phyloP scores from a whole-genome alignment of 2,888 invertebrate genomes.

The Lottia scabra region DNA sequence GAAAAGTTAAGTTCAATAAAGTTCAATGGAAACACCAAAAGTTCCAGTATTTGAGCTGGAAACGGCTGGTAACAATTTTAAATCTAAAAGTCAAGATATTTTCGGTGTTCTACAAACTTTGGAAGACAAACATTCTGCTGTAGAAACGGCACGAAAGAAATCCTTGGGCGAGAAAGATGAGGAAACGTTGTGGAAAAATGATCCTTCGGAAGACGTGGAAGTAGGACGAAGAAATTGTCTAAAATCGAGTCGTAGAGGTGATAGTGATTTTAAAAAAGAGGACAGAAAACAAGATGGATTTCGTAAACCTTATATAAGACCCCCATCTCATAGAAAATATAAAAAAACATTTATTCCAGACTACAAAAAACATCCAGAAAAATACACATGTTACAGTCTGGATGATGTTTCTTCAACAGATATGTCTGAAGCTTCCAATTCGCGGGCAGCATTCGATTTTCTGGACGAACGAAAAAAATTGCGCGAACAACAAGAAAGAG shows the following conservation, averaged over 20 bases:
- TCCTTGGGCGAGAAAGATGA: constrained; percentile 31
- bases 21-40: too few species aligned
- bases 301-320: not conserved
- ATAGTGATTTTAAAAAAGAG: constrained; percentile 27
- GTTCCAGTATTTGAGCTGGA: constrained; percentile 16
- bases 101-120: constrained; percentile 43
- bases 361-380: constrained; percentile 81
- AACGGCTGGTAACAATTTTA: constrained; percentile 22
- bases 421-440: constrained; percentile 83
- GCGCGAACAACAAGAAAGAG: constrained; percentile 36
- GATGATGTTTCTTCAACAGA: constrained; percentile 82
- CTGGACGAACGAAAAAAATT: constrained; percentile 74
- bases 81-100: constrained; percentile 43
- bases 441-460: constrained; percentile 83
- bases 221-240: constrained; percentile 15
- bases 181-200: constrained; percentile 13
- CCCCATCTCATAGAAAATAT: constrained; percentile 4
- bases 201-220: not conserved
- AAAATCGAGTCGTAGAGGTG: constrained; percentile 26
- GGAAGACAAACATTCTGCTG: constrained; percentile 49
- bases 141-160: constrained; percentile 39
- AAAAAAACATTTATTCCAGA: constrained; percentile 47
- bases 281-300: constrained; percentile 26
- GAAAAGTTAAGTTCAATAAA: too few species aligned
- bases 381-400: constrained; percentile 85